These are phyloP conservation scores for Ecdyonurus torrentis DNA, from an alignment of 2,888 invertebrate species.

Conservation along the genomic window DNA sequence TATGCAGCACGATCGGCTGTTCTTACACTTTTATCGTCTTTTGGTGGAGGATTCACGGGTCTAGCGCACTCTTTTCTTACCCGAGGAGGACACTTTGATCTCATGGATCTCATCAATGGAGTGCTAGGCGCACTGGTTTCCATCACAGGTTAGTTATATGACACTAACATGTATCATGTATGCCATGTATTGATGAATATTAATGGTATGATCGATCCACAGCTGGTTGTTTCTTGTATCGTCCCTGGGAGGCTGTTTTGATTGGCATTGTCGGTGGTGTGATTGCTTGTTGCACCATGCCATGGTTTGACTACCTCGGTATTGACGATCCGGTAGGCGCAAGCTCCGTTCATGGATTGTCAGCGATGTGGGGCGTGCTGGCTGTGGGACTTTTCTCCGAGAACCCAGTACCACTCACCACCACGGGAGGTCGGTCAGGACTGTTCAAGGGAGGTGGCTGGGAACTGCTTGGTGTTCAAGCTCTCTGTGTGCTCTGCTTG, in stretches of 20 bases:
- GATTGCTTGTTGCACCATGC: conserved; percentile 51
- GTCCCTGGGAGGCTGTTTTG: conserved; percentile 70
- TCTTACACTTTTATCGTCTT: conserved; percentile 79
- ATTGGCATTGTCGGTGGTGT: conserved; percentile 66
- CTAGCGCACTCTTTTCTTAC: conserved; percentile 19
- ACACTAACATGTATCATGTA: no score
- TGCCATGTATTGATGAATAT: no score
- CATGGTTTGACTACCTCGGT: conserved; percentile 55
- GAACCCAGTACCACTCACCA: conserved; percentile 60
- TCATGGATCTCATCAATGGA: conserved; percentile 76
- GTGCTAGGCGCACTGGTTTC: conserved; percentile 74
- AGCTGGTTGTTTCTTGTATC: conserved; percentile 75
- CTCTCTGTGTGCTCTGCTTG: conserved; percentile 52
- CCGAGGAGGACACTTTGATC: conserved; percentile 46
- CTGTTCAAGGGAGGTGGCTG: conserved; percentile 61
- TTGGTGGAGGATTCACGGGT: conserved; percentile 70
- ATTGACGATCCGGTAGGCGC: conserved; percentile 90
- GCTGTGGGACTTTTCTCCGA: conserved; percentile 83
- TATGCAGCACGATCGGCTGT: conserved; percentile 80
- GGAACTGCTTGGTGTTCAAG: conserved; percentile 75
- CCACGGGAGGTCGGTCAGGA: conserved; percentile 40
- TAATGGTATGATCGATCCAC: no score
- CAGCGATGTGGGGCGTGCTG: conserved; percentile 50
- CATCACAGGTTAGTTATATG: conserved; percentile 49
- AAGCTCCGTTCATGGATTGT: conserved; percentile 58